Base-by-base conservation (phyloP, 2,797 vertebrate genomes). In the Acropternis orthonyx region DNA sequence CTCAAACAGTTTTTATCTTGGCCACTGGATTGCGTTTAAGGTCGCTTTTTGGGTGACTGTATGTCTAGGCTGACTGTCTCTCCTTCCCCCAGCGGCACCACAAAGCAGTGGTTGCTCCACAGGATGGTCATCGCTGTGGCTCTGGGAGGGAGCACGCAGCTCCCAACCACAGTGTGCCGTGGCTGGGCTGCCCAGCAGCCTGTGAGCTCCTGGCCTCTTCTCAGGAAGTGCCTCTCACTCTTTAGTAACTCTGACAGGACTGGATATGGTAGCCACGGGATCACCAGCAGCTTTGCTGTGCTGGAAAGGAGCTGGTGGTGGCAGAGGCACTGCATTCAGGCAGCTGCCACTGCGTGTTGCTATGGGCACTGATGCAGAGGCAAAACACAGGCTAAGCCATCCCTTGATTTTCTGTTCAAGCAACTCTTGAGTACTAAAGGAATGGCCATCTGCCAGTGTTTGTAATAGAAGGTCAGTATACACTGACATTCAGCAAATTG, bases 361-460 rank as follows among this genome's bases (percentile, higher is more conserved):
- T 96, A 97, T 94, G 92, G 92, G 95, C 94, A 48, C 79, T 83
- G 86, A 69, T 88, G 79, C 78, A 87, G 75, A 95, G 62, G 79
- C 13, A 1, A 91, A 95, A 85, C 23, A 71, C 65, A 95, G 92
- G 83, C 75, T 90, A 71, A 84, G 89, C 86, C 66, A 91, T 81
- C 32, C 14, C 71, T 95, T 94, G 92, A 91, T 88, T 96, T 95
- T 93, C 88, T 97, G 94, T 93, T 97, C 95, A 96, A 93, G 94
- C 85, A 97, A 92, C 76, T 96, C 93, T 85, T 74, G 88, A 87
- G 65, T 86, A 93, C 83, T 96, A 63, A 97, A 97, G 95, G 96
- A 96, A 94, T 97, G 97, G 97, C 96, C 96, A 97, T 97, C 96
- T 97, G 97, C 97, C 95, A 95, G 93, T 97, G 94, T 97, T 98